phyloP scores from a whole-genome alignment of 2,113 vertebrate species.

The Hassar affinis region DNA sequence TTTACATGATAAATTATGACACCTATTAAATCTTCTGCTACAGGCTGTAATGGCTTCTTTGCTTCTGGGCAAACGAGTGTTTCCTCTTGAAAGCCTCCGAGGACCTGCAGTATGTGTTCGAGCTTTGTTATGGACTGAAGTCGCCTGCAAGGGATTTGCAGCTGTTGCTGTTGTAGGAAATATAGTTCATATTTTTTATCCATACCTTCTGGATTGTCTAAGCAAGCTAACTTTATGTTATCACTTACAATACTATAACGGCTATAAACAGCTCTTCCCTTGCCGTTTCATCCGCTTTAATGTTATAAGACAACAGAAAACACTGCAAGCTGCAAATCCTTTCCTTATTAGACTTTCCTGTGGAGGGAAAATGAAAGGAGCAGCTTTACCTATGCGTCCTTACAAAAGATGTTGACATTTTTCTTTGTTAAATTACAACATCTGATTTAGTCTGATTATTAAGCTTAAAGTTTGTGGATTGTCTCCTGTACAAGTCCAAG shows the following conservation, averaged over 20 bases:
- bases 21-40: conserved; percentile 99
- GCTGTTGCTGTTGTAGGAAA: conserved; percentile 23
- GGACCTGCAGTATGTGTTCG: conserved; percentile 73
- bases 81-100: conserved; percentile 83
- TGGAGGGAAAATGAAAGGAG: neutral
- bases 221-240: neutral
- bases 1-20: conserved; percentile 99
- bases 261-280: neutral
- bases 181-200: neutral
- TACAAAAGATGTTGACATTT: neutral
- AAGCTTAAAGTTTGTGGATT: neutral
- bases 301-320: neutral
- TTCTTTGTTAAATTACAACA: neutral
- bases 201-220: neutral
- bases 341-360: neutral
- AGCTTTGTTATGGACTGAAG: conserved; percentile 76
- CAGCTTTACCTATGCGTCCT: neutral
- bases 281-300: neutral
- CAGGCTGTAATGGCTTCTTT: conserved; percentile 92
- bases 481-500: neutral
- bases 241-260: neutral
- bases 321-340: neutral
- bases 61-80: conserved; percentile 86
- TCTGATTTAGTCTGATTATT: neutral
- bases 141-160: conserved; percentile 58